phyloP scores from a whole-genome alignment of 92 coral and sea anemone genomes.

The Palythoa grandis region DNA sequence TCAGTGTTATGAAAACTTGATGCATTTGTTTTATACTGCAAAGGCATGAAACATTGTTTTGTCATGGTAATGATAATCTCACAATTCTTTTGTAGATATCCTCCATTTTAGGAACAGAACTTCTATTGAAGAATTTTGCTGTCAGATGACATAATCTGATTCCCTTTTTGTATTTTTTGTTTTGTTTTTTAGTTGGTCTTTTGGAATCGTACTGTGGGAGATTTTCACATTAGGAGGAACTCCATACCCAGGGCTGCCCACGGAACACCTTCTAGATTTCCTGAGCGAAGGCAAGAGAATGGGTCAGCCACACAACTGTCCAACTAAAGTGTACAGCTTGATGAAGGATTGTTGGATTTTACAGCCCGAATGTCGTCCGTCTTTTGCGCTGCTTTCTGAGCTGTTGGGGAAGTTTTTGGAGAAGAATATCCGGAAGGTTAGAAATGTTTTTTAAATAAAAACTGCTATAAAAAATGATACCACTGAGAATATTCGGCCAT shows the following conservation, averaged over 20 bases:
- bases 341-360: slow-evolving; percentile 63
- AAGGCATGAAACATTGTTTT: no score
- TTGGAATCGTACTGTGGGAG: slow-evolving; percentile 59
- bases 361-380: slow-evolving; percentile 43
- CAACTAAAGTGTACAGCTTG: slow-evolving; percentile 45
- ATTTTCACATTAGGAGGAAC: slow-evolving; percentile 59
- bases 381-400: slow-evolving; percentile 53
- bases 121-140: no score
- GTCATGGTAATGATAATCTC: no score
- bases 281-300: slow-evolving; percentile 56
- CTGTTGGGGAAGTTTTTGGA: slow-evolving; percentile 54
- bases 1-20: background rate
- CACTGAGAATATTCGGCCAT: background rate
- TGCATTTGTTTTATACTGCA: background rate
- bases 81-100: no score
- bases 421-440: slow-evolving; percentile 52
- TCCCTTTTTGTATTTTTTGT: background rate
- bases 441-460: background rate
- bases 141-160: background rate
- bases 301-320: slow-evolving; percentile 62
- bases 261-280: slow-evolving; percentile 55
- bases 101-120: no score
- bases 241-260: slow-evolving; percentile 57
- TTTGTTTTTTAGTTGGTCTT: slow-evolving; percentile 51
- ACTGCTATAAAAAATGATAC: background rate